These are phyloP conservation scores for Autographa gamma DNA, from an alignment of 2,888 invertebrate species.

Conservation along the genomic window DNA sequence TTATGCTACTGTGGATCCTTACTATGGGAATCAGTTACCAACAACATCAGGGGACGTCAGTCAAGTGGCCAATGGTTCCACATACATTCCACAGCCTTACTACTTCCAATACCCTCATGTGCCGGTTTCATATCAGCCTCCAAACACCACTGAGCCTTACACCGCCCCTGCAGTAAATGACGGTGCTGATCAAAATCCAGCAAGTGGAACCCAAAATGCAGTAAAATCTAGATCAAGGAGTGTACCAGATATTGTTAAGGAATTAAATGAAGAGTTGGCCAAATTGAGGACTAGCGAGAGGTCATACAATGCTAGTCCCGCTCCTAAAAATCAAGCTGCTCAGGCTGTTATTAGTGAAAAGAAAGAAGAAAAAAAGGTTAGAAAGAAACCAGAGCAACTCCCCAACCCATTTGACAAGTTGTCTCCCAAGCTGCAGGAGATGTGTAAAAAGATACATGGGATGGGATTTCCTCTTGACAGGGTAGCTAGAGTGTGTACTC, in stretches of 20 bases:
- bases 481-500: conserved; percentile 94
- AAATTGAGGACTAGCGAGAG: conserved; percentile 85
- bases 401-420: conserved; percentile 81
- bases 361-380: conserved; percentile 68
- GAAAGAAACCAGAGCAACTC: conserved; percentile 73
- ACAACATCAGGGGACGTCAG: conserved; percentile 65
- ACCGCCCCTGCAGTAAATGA: conserved; percentile 44
- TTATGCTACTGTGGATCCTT: conserved; percentile 70
- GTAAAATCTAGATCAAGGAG: conserved; percentile 88
- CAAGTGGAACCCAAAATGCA: conserved; percentile 63
- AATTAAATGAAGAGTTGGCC: conserved; percentile 91
- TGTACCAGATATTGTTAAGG: conserved; percentile 93
- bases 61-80: conserved; percentile 70
- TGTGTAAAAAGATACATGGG: conserved; percentile 92
- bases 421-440: conserved; percentile 88
- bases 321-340: conserved; percentile 69
- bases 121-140: conserved; percentile 68
- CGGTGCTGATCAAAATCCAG: conserved; percentile 58
- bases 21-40: conserved; percentile 70
- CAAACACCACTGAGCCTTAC: conserved; percentile 57
- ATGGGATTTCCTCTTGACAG: conserved; percentile 97
- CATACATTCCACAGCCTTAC: conserved; percentile 80
- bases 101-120: conserved; percentile 79
- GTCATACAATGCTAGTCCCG: conserved; percentile 87
- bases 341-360: conserved; percentile 65